Evolutionary conservation across 2,113 vertebrate genomes (phyloP), one percentile per base, ranked within the genome.

Genomic region (Todiramphus chloris): DNA sequence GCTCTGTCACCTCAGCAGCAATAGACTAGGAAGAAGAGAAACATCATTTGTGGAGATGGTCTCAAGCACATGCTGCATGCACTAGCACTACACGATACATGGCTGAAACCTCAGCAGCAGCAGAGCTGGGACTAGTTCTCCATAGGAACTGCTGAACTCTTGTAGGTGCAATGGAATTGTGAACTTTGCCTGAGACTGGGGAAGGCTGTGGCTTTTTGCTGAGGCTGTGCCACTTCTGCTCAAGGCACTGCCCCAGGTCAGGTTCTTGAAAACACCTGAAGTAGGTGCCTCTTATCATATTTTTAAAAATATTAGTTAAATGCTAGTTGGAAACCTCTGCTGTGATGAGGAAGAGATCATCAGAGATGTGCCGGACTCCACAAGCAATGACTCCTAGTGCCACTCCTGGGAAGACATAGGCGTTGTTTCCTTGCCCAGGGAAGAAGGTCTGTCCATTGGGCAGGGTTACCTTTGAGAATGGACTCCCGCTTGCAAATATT

Each of bases 381-480:
- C 99, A 99, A 27, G 99, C 98, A 1, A 99, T 99, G 62, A 99
- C 96, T 3, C 99, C 99, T 96, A 99, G 86, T 8, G 99, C 99
- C 31, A 99, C 99, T 44, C 99, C 99, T 0, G 99, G 99, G 91
- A 99, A 99, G 73, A 99, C 98, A 2, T 99, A 99, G 74, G 99
- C 98, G 0, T 99, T 99, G 98, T 99, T 99, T 78, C 99, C 99
- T 95, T 99, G 99, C 16, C 99, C 99, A 4, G 99, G 99, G 96
- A 98, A 98, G 98, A 99, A 99, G 88, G 98, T 98, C 93, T 98
- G 99, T 58, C 99, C 99, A 3, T 97, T 98, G 33, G 98, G 94
- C 90, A 99, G 98, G 13, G 98, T 99, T 24, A 99, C 99, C 62
- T 98, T 99, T 51, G 98, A 78, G 81, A 99, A 99, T 1, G 99